Base-by-base conservation (phyloP, 2,113 vertebrate species). In the Pandion haliaetus region DNA sequence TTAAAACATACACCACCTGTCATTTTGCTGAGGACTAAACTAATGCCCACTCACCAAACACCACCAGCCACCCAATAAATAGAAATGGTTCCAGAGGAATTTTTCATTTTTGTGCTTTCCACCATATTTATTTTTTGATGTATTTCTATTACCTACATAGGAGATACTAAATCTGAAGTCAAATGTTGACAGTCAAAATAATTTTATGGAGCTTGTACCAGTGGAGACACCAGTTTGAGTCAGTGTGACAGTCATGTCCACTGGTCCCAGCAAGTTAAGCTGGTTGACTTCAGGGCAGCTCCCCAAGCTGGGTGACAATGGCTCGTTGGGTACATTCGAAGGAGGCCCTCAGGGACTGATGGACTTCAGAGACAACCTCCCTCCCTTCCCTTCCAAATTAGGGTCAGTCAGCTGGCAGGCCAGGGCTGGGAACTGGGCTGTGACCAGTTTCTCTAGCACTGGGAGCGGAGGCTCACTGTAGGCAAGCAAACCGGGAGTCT, bases 311-410 rank as follows among this genome's bases (percentile, higher is more conserved):
- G 42, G 5, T 20, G 20, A n/a, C 14, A 14, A 12, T 1, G 7
- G 34, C 31, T 24, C 1, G 1, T 21, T 18, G 36, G 49, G 29
- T 49, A 32, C 9, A 2, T 32, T 32, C 1, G 3, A 36, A 21
- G n/a, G 29, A 62, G 18, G 52, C 36, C 23, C 17, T 49, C 29
- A 16, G 59, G 18, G 67, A 19, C 19, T 13, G 54, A 40, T 40
- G 44, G 47, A 13, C 44, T 23, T 38, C 13, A 9, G 44, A 49
- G 50, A 71, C 52, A 24, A 28, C 11, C 25, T 36, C 12, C 21
- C 23, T 36, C 19, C 55, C 50, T 79, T 10, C 4, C 31, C 17
- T 32, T 62, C 40, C 19, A 29, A 67, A 59, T 24, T 5, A 21
- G 13, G 26, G 45, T 2, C 0, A 1, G 63, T 13, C 44, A 9